Conservation (phyloP, 2,888 invertebrate genomes). For the Kryphioiulus occultus region DNA sequence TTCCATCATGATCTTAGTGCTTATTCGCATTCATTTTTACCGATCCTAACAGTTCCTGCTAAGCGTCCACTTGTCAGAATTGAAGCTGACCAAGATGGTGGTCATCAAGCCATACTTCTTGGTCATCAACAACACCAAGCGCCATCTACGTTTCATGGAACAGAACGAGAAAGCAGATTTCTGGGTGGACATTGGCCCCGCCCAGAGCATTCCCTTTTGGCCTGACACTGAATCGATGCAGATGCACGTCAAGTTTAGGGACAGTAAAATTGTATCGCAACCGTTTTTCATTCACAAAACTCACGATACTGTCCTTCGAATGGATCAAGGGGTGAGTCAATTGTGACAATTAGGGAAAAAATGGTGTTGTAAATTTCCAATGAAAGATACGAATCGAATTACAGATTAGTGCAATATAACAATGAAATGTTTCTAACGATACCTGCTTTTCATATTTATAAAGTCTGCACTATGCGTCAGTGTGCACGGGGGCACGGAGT, state of each 20-base stretch:
- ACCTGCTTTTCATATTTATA: constrained; percentile 65
- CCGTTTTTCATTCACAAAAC: constrained; percentile 75
- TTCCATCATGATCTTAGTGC: not conserved
- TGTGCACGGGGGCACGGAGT: constrained; percentile 76
- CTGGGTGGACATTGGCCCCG: constrained; percentile 78
- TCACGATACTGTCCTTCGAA: constrained; percentile 78
- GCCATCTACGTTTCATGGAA: constrained; percentile 77
- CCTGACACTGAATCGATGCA: constrained; percentile 81
- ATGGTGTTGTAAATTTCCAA: not conserved
- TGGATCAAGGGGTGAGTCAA: constrained; percentile 82
- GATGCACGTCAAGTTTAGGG: constrained; percentile 80
- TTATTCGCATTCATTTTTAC: constrained; percentile 50
- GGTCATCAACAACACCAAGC: constrained; percentile 75
- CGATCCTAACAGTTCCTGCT: constrained; percentile 69
- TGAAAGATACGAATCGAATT: not conserved
- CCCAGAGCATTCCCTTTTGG: constrained; percentile 77
- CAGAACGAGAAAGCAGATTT: constrained; percentile 83
- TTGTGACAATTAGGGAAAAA: no score
- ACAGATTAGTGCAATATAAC: not conserved
- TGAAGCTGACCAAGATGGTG: constrained; percentile 79
- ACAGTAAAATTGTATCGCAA: constrained; percentile 78
- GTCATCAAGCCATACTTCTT: constrained; percentile 81
- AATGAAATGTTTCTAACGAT: constrained; percentile 49
- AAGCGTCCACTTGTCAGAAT: constrained; percentile 73
- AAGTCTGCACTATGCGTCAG: constrained; percentile 67